These are phyloP conservation scores for Barbus barbus DNA, from an alignment of 2,113 vertebrate genomes.

Conservation along the genomic window DNA sequence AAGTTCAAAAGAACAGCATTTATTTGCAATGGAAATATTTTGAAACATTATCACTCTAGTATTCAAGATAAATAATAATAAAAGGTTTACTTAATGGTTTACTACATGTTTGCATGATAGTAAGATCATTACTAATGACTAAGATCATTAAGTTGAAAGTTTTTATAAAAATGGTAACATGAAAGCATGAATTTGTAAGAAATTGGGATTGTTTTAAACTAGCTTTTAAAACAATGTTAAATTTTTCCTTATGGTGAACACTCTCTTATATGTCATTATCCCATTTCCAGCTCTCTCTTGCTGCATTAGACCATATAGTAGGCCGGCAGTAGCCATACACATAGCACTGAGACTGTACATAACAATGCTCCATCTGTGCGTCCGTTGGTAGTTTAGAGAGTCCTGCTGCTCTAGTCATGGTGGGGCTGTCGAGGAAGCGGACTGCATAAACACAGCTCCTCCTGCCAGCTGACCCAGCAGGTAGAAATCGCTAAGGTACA, in stretches of 20 bases:
- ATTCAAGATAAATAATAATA: no score
- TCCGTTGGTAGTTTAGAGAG: not conserved
- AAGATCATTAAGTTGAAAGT: no score
- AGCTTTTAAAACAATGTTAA: no score
- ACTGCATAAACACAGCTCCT: constrained; percentile 48
- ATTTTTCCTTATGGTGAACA: no score
- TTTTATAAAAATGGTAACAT: no score
- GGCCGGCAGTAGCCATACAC: not conserved
- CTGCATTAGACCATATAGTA: not conserved
- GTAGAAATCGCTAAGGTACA: constrained; percentile 57
- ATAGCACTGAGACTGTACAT: not conserved
- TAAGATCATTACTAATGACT: no score
- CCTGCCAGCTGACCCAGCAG: constrained; percentile 55
- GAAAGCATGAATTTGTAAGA: no score
- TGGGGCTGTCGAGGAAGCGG: constrained; percentile 20
- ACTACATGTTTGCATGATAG: no score
- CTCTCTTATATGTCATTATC: not conserved
- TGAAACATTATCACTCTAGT: no score
- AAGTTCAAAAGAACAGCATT: no score
- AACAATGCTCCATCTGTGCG: not conserved
- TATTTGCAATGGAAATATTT: not conserved
- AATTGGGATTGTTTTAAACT: no score
- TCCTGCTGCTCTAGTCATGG: constrained; percentile 3
- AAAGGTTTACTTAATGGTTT: no score
- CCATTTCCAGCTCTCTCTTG: not conserved